Percentiles rank a stretch among this genome's conserved stretches.
Conservation (phyloP, 2,797 vertebrate species). For the Sebastes flavidus region DNA sequence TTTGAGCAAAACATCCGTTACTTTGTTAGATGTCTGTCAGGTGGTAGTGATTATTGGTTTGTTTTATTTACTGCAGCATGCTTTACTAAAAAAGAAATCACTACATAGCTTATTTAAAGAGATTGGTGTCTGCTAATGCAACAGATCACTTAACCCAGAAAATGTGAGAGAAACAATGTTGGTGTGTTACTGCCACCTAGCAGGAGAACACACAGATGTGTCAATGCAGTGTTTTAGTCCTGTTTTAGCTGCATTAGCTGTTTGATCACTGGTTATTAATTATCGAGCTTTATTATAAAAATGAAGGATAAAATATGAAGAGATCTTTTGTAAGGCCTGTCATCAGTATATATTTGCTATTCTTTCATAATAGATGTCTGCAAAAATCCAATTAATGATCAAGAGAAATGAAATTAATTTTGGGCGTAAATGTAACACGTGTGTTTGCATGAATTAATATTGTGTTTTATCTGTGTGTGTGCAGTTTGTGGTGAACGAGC, state of each 20-base stretch:
- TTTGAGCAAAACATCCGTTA: neutral
- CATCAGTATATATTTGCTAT: too few species aligned
- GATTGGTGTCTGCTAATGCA: too few species aligned
- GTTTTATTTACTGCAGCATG: too few species aligned
- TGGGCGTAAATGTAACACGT: neutral
- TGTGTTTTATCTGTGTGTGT: neutral
- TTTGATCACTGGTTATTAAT: neutral
- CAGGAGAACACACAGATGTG: neutral
- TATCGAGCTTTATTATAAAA: too few species aligned
- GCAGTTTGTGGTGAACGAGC: neutral
- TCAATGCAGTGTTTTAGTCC: neutral
- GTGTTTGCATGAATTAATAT: too few species aligned
- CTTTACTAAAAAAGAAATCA: too few species aligned
- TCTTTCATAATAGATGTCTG: neutral
- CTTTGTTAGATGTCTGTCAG: neutral
- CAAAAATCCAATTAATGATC: neutral
- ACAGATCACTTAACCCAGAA: too few species aligned
- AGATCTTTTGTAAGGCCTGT: too few species aligned
- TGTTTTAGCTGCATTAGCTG: neutral
- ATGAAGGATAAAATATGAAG: too few species aligned
- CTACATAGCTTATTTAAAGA: too few species aligned
- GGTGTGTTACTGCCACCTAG: constrained; percentile 25
- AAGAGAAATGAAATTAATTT: neutral
- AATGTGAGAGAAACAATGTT: neutral
- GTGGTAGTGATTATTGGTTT: too few species aligned